Evolutionary conservation across 2,113 vertebrate genomes (phyloP).

Genomic region (Neotragus pygmaeus): DNA sequence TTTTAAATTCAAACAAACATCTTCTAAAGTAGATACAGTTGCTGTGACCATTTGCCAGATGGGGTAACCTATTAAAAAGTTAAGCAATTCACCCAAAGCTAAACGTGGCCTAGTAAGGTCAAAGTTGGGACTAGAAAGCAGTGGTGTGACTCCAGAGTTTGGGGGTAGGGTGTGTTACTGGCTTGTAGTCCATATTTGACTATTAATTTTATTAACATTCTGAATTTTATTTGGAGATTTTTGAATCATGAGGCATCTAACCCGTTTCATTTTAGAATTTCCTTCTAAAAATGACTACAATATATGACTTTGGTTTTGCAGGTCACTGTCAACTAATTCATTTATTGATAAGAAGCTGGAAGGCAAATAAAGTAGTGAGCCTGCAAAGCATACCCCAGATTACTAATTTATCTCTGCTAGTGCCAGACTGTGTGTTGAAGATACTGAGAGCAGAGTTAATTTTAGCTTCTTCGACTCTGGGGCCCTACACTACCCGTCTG

Average conservation of each 20-base stretch:
- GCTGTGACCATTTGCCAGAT: not conserved
- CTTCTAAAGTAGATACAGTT: not conserved
- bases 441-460: not conserved
- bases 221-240: not conserved
- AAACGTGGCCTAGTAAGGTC: not conserved
- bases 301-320: not conserved
- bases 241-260: slow-evolving; percentile 2
- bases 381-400: not conserved
- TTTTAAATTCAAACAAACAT: not conserved
- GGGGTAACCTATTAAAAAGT: not conserved
- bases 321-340: not conserved
- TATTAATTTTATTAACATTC: not conserved
- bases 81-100: not conserved
- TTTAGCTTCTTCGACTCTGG: not conserved
- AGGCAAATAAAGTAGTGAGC: not conserved
- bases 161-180: not conserved
- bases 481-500: not conserved
- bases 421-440: not conserved
- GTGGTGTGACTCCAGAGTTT: not conserved
- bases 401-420: not conserved
- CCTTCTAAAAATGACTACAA: not conserved
- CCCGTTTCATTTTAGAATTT: slow-evolving; percentile 21
- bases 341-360: slow-evolving; percentile 28
- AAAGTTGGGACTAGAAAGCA: not conserved
- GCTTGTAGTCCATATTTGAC: not conserved